Evolutionary conservation across 2,888 invertebrate genomes (phyloP), one percentile per base, ranked within the genome.

Genomic region (Ophion ellenae): DNA sequence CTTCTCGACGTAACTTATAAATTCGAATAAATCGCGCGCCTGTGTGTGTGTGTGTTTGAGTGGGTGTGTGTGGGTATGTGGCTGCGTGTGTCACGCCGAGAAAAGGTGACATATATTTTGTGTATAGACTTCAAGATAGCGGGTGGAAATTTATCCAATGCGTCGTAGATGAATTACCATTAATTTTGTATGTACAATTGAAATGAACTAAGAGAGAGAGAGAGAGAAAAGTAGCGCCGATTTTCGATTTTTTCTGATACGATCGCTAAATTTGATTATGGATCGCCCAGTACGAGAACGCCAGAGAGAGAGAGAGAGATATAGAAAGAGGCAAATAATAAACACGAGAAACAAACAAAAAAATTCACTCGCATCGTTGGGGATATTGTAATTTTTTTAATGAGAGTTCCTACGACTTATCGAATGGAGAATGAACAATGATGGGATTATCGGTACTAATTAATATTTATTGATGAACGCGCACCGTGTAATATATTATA

Each of bases 401-500:
- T 78, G 84, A 89, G 88, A 90, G 90, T 91, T 90, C 90, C 90
- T 90, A 88, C 87, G 73, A 77, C 40, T 63, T 63, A 57, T 73
- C 53, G 77, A 17, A 57, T 28, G 66, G 77, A 63, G 61, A 47
- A 28, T 6, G 70, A 67, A 69, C 83, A 86, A 57, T 70, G 20
- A 82, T 85, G 67, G 69, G 74, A 84, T 74, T 76, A 86, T 86
- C 83, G 88, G 91, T 89, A 89, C 87, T 90, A 84, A 91, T 89
- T 89, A 90, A 83, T 85, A 87, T 89, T 89, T 87, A 87, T 89
- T 88, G 86, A 81, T 75, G 20, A 83, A 87, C 71, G 64, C 81
- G 81, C 85, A 81, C 86, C 90, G 89, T 90, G 90, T 87, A 86
- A 86, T 88, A 53, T 53, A 89, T 88, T 89, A 87, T 74, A 87